Evolutionary conservation across 2,113 vertebrate genomes (phyloP).

Genomic region (Nycticebus coucang): DNA sequence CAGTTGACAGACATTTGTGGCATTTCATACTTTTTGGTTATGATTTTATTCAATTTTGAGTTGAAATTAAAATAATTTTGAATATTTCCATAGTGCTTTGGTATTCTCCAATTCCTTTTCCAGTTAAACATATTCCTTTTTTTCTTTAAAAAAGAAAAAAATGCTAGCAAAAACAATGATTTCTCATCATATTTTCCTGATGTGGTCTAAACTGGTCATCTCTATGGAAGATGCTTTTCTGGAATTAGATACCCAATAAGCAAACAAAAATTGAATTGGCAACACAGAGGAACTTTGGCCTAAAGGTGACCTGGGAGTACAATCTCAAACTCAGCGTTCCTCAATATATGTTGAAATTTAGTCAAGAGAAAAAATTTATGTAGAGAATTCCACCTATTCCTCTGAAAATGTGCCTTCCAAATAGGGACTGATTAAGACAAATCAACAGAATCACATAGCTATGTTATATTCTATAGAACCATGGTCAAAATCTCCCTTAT

Average conservation of each 20-base stretch:
- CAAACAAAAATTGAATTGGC: neutral
- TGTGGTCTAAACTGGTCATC: neutral
- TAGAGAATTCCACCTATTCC: neutral
- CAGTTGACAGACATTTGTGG: neutral
- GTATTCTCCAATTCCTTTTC: neutral
- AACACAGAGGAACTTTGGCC: neutral
- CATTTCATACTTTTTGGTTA: neutral
- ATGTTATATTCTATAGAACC: neutral
- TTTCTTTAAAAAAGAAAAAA: slow-evolving; percentile 3
- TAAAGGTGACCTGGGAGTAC: neutral
- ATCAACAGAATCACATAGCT: neutral
- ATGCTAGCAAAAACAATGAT: neutral
- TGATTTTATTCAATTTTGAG: neutral
- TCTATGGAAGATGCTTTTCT: neutral
- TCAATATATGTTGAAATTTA: neutral
- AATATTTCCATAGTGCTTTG: neutral
- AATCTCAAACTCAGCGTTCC: neutral
- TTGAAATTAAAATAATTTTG: slow-evolving; percentile 40
- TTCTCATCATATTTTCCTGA: neutral
- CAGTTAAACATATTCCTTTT: neutral
- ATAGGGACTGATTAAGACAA: neutral
- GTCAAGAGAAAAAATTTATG: neutral
- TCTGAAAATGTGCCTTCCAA: neutral
- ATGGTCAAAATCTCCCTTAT: neutral
- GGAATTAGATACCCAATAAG: neutral